Conservation (phyloP, 2,113 vertebrate genomes). For the Microcebus tavaratra region DNA sequence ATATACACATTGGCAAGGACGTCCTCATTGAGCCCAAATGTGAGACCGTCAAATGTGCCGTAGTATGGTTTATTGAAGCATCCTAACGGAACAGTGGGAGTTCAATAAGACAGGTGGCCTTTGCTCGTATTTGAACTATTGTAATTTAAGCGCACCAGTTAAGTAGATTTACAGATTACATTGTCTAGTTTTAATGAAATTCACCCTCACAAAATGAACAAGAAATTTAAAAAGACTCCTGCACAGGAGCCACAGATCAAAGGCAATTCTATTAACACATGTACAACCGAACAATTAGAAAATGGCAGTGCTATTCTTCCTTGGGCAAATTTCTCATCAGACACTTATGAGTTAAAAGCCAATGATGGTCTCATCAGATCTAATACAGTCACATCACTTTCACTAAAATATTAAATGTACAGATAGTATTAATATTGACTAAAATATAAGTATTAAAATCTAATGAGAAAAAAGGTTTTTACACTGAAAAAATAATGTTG, state of each 20-base stretch:
- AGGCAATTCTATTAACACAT: background rate
- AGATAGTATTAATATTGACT: background rate
- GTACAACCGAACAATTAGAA: slow-evolving; percentile 12
- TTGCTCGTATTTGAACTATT: background rate
- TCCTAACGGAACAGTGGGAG: background rate
- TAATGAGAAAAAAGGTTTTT: background rate
- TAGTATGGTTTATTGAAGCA: background rate
- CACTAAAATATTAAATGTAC: background rate
- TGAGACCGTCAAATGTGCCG: background rate
- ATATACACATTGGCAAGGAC: background rate
- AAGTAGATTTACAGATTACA: slow-evolving; percentile 35
- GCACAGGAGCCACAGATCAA: background rate
- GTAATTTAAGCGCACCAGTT: slow-evolving; percentile 12
- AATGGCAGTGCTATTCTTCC: background rate
- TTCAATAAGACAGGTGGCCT: background rate
- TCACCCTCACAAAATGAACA: background rate
- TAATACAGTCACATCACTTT: background rate
- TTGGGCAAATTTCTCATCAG: slow-evolving; percentile 1
- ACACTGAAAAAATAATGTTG: background rate
- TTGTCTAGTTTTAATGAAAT: slow-evolving; percentile 42
- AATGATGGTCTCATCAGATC: background rate
- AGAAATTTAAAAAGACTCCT: background rate
- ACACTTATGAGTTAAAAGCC: slow-evolving; percentile 1
- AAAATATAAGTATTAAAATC: background rate
- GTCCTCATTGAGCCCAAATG: background rate